Evolutionary conservation across 2,797 vertebrate genomes (phyloP).

Genomic region (Coccyzus lansbergi): DNA sequence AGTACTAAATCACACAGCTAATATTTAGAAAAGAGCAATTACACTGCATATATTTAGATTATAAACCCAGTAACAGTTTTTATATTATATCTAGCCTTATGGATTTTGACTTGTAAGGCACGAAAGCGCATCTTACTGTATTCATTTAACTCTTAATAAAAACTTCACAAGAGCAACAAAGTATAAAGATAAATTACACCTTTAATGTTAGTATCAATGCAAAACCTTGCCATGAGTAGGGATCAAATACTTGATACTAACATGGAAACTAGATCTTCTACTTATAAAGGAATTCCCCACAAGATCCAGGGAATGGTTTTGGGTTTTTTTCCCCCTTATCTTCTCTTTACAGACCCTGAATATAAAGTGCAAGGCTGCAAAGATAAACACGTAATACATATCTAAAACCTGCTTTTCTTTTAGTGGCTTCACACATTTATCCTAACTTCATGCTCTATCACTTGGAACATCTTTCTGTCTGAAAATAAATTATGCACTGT

Average conservation of each 20-base stretch:
- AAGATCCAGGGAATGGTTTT: neutral
- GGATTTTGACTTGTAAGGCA: neutral
- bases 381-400: neutral
- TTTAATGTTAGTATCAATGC: neutral
- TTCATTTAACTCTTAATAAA: neutral
- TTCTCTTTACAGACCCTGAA: neutral
- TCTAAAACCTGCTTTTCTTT: neutral
- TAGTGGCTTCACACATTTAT: neutral
- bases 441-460: neutral
- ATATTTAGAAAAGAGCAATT: slow-evolving; percentile 51
- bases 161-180: fast-evolving
- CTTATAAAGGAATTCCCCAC: neutral
- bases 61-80: neutral
- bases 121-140: neutral
- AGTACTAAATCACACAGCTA: slow-evolving; percentile 15
- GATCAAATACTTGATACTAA: neutral
- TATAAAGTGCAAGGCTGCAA: neutral
- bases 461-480: slow-evolving; percentile 9
- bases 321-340: neutral
- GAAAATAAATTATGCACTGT: slow-evolving; percentile 10
- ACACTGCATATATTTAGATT: slow-evolving; percentile 4
- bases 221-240: neutral
- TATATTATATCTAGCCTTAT: neutral
- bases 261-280: neutral
- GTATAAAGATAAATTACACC: neutral